Evolutionary conservation across 1,140 invertebrate genomes (phyloP), one percentile per base, ranked within the genome.

Genomic region (Cotesia chilonis): DNA sequence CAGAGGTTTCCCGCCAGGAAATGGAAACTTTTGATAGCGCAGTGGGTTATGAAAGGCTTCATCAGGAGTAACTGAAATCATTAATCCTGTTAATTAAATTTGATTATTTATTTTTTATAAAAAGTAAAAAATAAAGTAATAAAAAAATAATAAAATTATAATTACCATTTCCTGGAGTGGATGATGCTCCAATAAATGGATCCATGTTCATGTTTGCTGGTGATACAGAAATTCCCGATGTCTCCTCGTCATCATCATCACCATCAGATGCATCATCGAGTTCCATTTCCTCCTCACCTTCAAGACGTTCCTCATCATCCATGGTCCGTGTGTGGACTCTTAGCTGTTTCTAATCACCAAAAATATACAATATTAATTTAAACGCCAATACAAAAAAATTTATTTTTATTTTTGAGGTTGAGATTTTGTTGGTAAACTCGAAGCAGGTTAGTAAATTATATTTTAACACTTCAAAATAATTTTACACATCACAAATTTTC

Each of bases 1-100:
- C 41, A 91, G 79, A 51, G 89, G 89, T 81, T 90, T 90, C 35
- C 89, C 89, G 67, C 88, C 86, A 80, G 85, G 85, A 52, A 86
- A 77, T 54, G 85, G 80, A 84, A 87, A 86, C 77, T 87, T 87
- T 74, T 81, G 81, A 75, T 84, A 86, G 60, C 81, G 77, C 73
- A 87, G 12, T 12, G 85, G 79, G 79, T 87, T 85, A 75, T 83
- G 81, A 78, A 84, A 86, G 72, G 80, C 83, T 77, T 87, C 85
- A 65, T 87, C 85, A 35, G 84, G 81, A 68, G 81, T 85, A 61
- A 87, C 84, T 84, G 69, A 37, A 73, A 76, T 20, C 65, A 76
- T 68, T 72, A 64, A 77, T 70, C 61, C 68, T 64, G 66, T 75
- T 61, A 64, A 28, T 65, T 28, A 28, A 68, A 60, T 57, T 54